These are phyloP conservation scores for Drosophila peninsularis DNA, from an alignment of 2,888 invertebrate species.

Conservation along the genomic window DNA sequence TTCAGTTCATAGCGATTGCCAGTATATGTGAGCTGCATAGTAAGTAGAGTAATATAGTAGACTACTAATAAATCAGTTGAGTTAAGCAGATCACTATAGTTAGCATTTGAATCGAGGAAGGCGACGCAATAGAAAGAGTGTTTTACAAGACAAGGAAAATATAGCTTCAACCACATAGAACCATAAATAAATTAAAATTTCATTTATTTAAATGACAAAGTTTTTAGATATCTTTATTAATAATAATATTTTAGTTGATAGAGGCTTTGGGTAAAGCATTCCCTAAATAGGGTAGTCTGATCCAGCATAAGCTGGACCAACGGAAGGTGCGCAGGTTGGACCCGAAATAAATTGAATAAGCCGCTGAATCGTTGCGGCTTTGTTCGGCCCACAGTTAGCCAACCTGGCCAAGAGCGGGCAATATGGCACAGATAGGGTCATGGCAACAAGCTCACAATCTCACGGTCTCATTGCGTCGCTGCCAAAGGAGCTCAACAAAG, in stretches of 20 bases:
- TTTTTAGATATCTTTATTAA: neutral
- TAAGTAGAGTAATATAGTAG: too few relatives aligned
- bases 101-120: too few relatives aligned
- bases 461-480: neutral
- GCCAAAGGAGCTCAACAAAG: slow-evolving; percentile 15
- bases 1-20: too few relatives aligned
- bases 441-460: slow-evolving; percentile 8
- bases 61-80: too few relatives aligned
- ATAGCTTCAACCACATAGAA: too few relatives aligned
- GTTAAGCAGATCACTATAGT: too few relatives aligned
- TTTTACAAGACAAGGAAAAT: too few relatives aligned
- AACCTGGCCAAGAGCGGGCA: slow-evolving; percentile 8
- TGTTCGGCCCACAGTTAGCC: slow-evolving; percentile 16
- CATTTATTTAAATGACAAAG: too few relatives aligned
- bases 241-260: neutral
- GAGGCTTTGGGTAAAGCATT: slow-evolving; percentile 8
- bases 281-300: slow-evolving; percentile 9
- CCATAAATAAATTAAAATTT: neutral
- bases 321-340: slow-evolving; percentile 12
- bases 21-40: too few relatives aligned
- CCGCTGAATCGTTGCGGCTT: slow-evolving; percentile 48
- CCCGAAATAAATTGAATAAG: slow-evolving; percentile 46
- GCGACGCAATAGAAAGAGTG: too few relatives aligned
- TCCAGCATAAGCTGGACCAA: slow-evolving; percentile 9
- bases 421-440: slow-evolving; percentile 8